These are phyloP conservation scores for Hylyphantes graminicola DNA, from an alignment of 1,140 invertebrate genomes.

Conservation along the genomic window DNA sequence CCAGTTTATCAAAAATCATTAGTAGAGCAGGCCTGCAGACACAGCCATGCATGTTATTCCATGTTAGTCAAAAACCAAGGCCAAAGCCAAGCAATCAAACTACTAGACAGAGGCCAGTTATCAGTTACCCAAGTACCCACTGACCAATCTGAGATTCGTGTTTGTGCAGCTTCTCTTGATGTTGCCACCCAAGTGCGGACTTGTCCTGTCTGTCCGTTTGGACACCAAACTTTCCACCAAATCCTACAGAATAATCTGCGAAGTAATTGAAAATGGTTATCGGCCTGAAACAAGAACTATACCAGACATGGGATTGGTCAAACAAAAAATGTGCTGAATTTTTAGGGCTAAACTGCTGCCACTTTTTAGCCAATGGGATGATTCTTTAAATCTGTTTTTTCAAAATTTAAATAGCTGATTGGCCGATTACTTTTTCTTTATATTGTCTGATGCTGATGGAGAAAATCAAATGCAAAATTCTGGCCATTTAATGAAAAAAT, in stretches of 20 bases:
- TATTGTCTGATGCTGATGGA: no score
- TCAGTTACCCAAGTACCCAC: slow-evolving; percentile 16
- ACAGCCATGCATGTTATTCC: slow-evolving; percentile 50
- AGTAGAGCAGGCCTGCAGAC: slow-evolving; percentile 1
- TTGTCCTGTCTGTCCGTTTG: slow-evolving; percentile 84
- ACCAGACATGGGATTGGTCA: background rate
- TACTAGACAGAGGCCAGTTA: slow-evolving; percentile 15
- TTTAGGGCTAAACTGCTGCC: no score
- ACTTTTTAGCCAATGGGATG: no score
- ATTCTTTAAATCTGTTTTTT: no score
- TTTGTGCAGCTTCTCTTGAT: slow-evolving; percentile 53
- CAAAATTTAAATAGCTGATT: no score
- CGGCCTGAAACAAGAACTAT: slow-evolving; percentile 9
- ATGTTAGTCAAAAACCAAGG: slow-evolving; percentile 22
- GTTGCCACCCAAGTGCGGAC: slow-evolving; percentile 52
- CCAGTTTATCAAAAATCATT: background rate
- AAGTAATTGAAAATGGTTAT: slow-evolving; percentile 47
- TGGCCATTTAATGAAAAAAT: no score
- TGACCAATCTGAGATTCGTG: slow-evolving; percentile 59
- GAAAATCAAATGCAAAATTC: no score
- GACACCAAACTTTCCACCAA: slow-evolving; percentile 93
- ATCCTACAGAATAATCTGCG: slow-evolving; percentile 84
- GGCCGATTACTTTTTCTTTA: no score
- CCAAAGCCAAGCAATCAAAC: slow-evolving; percentile 53
- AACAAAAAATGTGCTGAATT: background rate